Percentiles rank a stretch among this genome's conserved stretches.
These are phyloP conservation scores for Keiferia lycopersicella DNA, from an alignment of 2,888 invertebrate species.

Conservation along the genomic window DNA sequence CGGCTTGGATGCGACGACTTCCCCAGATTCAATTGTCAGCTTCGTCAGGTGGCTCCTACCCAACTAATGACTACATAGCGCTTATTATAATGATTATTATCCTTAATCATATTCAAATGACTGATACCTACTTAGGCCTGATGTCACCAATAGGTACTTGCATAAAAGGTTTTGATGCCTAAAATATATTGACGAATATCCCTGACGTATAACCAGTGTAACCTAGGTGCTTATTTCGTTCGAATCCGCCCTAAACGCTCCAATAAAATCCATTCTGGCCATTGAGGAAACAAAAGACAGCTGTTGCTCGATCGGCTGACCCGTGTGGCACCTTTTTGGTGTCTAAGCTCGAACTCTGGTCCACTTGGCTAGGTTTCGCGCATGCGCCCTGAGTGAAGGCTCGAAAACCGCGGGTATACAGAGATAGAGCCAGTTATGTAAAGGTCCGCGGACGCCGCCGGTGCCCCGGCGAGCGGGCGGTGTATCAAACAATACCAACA, in stretches of 20 bases:
- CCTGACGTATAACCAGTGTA: too few species aligned
- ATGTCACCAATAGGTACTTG: too few species aligned
- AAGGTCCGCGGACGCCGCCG: slow-evolving; percentile 58
- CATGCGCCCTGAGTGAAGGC: slow-evolving; percentile 58
- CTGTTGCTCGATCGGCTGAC: slow-evolving; percentile 42
- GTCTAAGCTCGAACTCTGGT: slow-evolving; percentile 52
- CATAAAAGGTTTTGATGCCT: too few species aligned
- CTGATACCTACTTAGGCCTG: too few species aligned
- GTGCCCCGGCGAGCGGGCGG: slow-evolving; percentile 61
- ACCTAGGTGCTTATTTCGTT: too few species aligned
- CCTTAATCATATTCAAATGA: too few species aligned
- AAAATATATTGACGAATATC: too few species aligned
- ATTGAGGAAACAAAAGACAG: slow-evolving; percentile 38
- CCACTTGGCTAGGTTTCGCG: slow-evolving; percentile 67
- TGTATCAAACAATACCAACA: slow-evolving; percentile 45
- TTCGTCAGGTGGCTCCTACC: too few species aligned
- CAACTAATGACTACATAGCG: too few species aligned
- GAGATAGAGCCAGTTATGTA: slow-evolving; percentile 66
- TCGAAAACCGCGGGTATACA: slow-evolving; percentile 54
- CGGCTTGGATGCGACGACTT: too few species aligned
- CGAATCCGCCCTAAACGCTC: neutral
- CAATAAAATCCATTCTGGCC: slow-evolving; percentile 1
- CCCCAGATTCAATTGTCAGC: too few species aligned
- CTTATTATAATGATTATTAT: too few species aligned
- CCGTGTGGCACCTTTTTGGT: slow-evolving; percentile 45